Base-by-base conservation (phyloP, 2,113 vertebrate genomes). In the Poeciliopsis turrubarensis region DNA sequence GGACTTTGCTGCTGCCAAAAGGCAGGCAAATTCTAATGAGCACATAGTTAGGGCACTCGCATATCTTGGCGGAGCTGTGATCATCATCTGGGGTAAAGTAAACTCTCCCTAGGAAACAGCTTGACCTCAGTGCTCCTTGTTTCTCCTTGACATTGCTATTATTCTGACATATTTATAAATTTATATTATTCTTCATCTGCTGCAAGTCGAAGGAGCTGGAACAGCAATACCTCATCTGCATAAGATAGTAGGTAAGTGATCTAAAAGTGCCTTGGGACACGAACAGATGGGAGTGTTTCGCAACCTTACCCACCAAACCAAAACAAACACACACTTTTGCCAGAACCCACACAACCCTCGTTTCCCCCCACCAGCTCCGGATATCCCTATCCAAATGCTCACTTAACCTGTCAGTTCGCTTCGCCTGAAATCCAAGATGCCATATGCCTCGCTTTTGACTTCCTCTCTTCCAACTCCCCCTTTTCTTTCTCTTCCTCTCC, bases 271-370 rank as follows among this genome's bases (percentile, higher is more conserved):
- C 96, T 90, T 89, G 89, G 96, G 96, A 95, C 92, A 91, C 80
- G 91, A 95, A 94, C 96, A 95, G 93, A 94, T 91, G 96, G 96
- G 94, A 95, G 93, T 92, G 94, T 97, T 97, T 96, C 96, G 94
- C 93, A 94, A 94, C 90, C 93, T 83, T 86, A 64, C 78, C 80
- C 71, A 74, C 68, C 57, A 75, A 29, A 67, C 85, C 78, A 79
- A 84, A 84, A 83, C 76, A 89, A 88, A 86, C 78, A 83, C n/a
- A 64, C 63, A 81, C 32, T 67, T 51, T 26, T n/a, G 64, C 29
- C 19, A 22, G 51, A 70, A 81, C 32, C 11, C 67, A 80, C 72
- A 22, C 68, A 72, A 22, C 25, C 31, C 65, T 81, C 77, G 60
- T 68, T 78, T 39, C 68, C 6, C 25, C 70, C 67, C 65, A 44